Evolutionary conservation across 1,140 invertebrate species (phyloP), one percentile per base, ranked within the genome.

Genomic region (Aethina tumida): DNA sequence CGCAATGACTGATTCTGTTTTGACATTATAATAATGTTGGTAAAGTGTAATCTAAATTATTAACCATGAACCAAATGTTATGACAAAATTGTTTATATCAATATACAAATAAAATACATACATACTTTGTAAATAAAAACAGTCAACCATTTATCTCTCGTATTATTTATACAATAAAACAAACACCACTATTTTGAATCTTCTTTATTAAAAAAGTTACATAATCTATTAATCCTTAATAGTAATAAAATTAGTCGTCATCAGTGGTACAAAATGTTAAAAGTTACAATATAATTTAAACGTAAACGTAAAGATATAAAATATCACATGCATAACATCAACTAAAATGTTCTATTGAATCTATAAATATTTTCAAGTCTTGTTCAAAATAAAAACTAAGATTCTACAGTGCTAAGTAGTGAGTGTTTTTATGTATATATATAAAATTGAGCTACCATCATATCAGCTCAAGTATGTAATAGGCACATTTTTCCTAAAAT

Each of bases 31-130:
- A 37, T n/a, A n/a, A 42, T 49, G 43, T 49, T 49, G 38, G 29
- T 49, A 35, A 45, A 39, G 31, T 40, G 32, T 45, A 45, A 41
- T 45, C 47, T 49, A 45, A 49, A 49, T 49, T 45, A 41, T 45
- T 49, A 45, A 45, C 25, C 45, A 41, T 49, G n/a, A n/a, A 49
- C 47, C 47, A 49, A 49, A 49, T 49, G 47, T 49, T 49, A 49
- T 43, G 42, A 48, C 47, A 48, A 28, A 49, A 36, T 45, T 49
- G 47, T 49, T 45, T 45, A 49, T 49, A 49, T 49, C 39, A 41
- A 41, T 41, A 45, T 45, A 45, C 30, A 45, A 41, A 45, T 33
- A 41, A 39, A 34, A 49, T 31, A 48, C 43, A 43, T 39, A 41
- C 35, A 33, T 42, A 31, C 36, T 49, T 48, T 49, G 47, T 49